These are phyloP conservation scores for Benitochromis conjunctus DNA, from an alignment of 2,113 vertebrate genomes.

Conservation along the genomic window DNA sequence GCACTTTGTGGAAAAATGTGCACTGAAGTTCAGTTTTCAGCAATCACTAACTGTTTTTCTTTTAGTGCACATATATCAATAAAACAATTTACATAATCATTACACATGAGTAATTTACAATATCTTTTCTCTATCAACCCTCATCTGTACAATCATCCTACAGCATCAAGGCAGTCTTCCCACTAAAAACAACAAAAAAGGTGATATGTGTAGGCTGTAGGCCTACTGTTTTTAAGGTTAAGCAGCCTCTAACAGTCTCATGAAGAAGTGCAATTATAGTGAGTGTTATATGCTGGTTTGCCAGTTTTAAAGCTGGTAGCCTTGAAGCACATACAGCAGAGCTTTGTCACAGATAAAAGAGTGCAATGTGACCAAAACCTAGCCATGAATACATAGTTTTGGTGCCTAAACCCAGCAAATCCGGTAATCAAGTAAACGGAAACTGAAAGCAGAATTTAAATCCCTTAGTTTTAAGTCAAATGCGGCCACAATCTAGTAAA, in stretches of 20 bases:
- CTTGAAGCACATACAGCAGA: background rate
- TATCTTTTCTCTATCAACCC: background rate
- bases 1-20: background rate
- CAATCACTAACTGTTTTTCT: background rate
- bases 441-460: background rate
- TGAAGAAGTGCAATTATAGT: background rate
- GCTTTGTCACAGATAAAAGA: background rate
- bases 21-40: background rate
- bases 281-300: background rate
- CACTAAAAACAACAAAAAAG: background rate
- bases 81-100: background rate
- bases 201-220: background rate
- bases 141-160: background rate
- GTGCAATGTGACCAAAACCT: background rate
- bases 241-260: background rate
- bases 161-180: background rate
- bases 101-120: background rate
- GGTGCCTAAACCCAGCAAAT: background rate
- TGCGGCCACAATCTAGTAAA: background rate
- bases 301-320: background rate
- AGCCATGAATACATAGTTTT: background rate
- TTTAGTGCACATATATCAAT: background rate
- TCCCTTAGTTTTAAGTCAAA: background rate
- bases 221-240: background rate
- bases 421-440: background rate